These are phyloP conservation scores for Steinernema scapterisci DNA, from an alignment of 2,888 invertebrate species.

Conservation along the genomic window DNA sequence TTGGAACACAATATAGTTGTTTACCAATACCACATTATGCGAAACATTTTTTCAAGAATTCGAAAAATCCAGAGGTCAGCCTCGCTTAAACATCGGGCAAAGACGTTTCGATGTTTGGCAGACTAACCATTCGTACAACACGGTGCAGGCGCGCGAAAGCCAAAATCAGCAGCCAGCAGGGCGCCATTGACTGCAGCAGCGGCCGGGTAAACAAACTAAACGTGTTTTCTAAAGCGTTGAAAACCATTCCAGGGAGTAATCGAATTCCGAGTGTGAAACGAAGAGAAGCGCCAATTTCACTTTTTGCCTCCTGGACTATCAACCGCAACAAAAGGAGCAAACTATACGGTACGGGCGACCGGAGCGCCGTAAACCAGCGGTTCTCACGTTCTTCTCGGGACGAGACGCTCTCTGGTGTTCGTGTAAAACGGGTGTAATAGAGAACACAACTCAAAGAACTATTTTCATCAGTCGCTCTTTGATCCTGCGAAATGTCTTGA, in stretches of 20 bases:
- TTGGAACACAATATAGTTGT: not conserved
- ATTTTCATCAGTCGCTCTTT: no score
- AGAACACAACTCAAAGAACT: no score
- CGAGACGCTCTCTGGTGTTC: no score
- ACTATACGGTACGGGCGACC: no score
- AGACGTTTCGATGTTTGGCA: slow-evolving; percentile 8
- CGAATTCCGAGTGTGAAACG: not conserved
- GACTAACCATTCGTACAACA: not conserved
- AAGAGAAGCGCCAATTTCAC: not conserved
- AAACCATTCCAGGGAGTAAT: slow-evolving; percentile 6
- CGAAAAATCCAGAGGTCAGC: slow-evolving; percentile 9
- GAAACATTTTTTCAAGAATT: not conserved
- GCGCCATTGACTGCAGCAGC: slow-evolving; percentile 8
- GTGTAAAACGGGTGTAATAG: no score
- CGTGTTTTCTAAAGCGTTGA: not conserved
- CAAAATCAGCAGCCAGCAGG: slow-evolving; percentile 27
- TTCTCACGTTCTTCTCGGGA: no score
- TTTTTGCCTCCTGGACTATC: no score
- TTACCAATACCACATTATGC: not conserved
- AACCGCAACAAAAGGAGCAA: no score
- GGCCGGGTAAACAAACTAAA: slow-evolving; percentile 9
- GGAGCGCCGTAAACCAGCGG: no score
- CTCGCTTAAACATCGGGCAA: not conserved
- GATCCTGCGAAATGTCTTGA: no score
- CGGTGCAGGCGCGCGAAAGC: not conserved